A percentile compares a stretch with the other conserved stretches of the same genome.
phyloP scores from a whole-genome alignment of 2,888 invertebrate species.

The Aelia acuminata region DNA sequence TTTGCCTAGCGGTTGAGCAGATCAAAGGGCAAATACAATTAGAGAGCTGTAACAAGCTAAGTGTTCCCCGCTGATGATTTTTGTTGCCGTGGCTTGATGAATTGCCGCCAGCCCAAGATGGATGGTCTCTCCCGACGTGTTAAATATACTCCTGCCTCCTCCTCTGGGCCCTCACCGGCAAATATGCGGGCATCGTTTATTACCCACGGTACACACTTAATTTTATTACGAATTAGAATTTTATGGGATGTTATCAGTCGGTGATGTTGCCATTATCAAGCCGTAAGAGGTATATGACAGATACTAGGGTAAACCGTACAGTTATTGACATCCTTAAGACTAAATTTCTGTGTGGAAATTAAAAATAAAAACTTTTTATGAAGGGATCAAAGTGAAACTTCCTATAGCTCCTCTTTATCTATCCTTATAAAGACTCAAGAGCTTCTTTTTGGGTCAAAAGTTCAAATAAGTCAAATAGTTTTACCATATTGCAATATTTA shows the following conservation, averaged over 20 bases:
- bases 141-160: constrained; percentile 10
- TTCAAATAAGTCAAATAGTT: too few relatives aligned
- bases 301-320: too few relatives aligned
- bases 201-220: background rate
- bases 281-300: background rate
- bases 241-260: background rate
- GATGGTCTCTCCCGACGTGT: constrained; percentile 15
- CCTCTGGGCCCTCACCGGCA: background rate
- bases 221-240: constrained; percentile 30
- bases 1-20: constrained; percentile 32
- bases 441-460: too few relatives aligned
- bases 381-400: too few relatives aligned
- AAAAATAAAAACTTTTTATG: too few relatives aligned
- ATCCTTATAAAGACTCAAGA: too few relatives aligned
- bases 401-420: too few relatives aligned
- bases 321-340: too few relatives aligned
- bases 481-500: too few relatives aligned
- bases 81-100: constrained; percentile 26
- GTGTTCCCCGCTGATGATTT: constrained; percentile 16
- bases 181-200: constrained; percentile 23
- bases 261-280: background rate
- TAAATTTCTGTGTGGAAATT: too few relatives aligned
- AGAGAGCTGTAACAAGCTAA: constrained; percentile 32
- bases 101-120: constrained; percentile 5
- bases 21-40: constrained; percentile 45